Evolutionary conservation across 1,140 invertebrate species (phyloP).

Genomic region (Rhagoletis pomonella): DNA sequence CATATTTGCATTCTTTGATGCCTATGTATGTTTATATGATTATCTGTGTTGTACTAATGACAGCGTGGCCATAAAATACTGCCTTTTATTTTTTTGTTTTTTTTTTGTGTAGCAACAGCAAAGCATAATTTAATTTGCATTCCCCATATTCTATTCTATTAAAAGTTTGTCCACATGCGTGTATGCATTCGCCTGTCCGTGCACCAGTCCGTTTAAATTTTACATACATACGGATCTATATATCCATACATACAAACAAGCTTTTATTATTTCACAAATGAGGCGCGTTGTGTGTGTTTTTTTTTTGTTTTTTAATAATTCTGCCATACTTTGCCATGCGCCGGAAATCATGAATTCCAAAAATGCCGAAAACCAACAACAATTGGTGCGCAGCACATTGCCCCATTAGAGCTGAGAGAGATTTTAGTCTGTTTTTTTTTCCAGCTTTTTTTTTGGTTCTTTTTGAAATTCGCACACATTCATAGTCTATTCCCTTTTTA

Average conservation of each 20-base stretch:
- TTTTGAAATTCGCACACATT: no score
- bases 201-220: background rate
- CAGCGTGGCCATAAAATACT: background rate
- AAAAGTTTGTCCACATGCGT: background rate
- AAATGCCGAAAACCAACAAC: slow-evolving; percentile 26
- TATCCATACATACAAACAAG: background rate
- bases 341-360: slow-evolving; percentile 40
- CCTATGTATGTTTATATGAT: no score
- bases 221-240: background rate
- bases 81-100: no score
- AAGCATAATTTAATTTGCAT: slow-evolving; percentile 32
- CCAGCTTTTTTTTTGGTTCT: no score
- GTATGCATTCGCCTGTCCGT: background rate
- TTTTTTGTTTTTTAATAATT: background rate
- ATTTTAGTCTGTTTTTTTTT: no score
- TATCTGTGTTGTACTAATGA: background rate
- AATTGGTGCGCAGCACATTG: background rate
- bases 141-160: slow-evolving; percentile 38
- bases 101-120: background rate
- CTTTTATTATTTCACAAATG: background rate
- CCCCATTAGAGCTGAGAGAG: background rate
- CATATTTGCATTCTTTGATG: no score
- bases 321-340: slow-evolving; percentile 5
- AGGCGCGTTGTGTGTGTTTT: background rate
- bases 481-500: background rate